A percentile compares a stretch with the other conserved stretches of the same genome.
Evolutionary conservation across 2,797 vertebrate genomes (phyloP).

Genomic region (Jordanella pulchra): DNA sequence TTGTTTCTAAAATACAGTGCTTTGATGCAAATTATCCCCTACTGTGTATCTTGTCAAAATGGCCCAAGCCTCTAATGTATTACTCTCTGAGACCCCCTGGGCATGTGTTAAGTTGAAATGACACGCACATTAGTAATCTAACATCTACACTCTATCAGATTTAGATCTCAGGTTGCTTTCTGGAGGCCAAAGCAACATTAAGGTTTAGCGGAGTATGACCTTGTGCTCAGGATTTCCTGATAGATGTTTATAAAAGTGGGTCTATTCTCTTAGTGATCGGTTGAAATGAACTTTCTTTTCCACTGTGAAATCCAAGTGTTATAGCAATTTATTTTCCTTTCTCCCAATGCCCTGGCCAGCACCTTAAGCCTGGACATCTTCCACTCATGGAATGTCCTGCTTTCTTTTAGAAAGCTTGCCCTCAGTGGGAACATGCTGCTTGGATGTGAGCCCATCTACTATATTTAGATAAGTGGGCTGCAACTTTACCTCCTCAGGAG

Average conservation of each 20-base stretch:
- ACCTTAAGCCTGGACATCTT: conserved; percentile 9
- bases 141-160: not conserved
- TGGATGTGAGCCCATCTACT: conserved; percentile 43
- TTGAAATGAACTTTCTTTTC: not conserved
- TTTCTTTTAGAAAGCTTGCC: conserved; percentile 12
- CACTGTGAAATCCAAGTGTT: conserved; percentile 4
- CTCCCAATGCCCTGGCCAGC: not conserved
- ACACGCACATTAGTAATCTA: not conserved
- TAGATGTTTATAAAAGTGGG: not conserved
- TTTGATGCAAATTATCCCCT: too few species aligned
- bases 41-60: too few species aligned
- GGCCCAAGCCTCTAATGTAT: too few species aligned
- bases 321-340: not conserved
- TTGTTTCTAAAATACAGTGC: not conserved
- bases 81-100: not conserved
- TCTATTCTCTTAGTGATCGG: not conserved
- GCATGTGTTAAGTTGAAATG: not conserved
- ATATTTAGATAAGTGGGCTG: conserved; percentile 43
- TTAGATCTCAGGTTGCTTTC: not conserved
- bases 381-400: not conserved
- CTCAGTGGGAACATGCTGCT: conserved; percentile 20
- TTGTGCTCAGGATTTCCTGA: not conserved
- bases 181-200: not conserved
- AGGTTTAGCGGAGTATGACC: not conserved
- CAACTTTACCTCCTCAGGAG: too few species aligned